These are phyloP conservation scores for Cherax destructor DNA, from an alignment of 1,140 invertebrate species.

Conservation along the genomic window DNA sequence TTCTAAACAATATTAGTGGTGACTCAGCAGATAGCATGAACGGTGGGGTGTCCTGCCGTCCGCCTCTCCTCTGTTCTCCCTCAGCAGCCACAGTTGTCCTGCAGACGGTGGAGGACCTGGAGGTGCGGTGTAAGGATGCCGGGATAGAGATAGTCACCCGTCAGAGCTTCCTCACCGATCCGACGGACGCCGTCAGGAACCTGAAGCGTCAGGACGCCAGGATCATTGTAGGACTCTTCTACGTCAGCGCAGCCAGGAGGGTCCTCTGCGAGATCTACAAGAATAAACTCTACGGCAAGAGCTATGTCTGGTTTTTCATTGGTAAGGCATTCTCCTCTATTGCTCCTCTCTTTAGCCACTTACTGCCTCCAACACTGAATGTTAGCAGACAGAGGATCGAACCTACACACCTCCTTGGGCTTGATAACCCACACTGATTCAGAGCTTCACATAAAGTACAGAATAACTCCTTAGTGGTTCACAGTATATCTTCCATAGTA, in stretches of 20 bases:
- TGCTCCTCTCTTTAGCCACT: too few species aligned
- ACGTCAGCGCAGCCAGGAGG: slow-evolving; percentile 94
- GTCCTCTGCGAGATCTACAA: slow-evolving; percentile 99
- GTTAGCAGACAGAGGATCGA: too few species aligned
- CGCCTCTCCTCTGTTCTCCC: too few species aligned
- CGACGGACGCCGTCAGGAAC: slow-evolving; percentile 96
- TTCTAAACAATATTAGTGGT: too few species aligned
- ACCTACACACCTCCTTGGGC: too few species aligned
- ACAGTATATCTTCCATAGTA: too few species aligned
- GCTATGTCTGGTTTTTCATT: slow-evolving; percentile 99
- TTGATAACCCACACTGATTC: too few species aligned
- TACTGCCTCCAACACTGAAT: too few species aligned
- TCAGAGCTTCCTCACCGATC: slow-evolving; percentile 97
- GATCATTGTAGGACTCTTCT: slow-evolving; percentile 98
- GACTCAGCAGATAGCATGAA: too few species aligned
- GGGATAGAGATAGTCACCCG: slow-evolving; percentile 95
- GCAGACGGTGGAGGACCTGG: slow-evolving; percentile 97
- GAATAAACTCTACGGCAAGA: slow-evolving; percentile 94
- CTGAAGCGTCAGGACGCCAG: slow-evolving; percentile 78
- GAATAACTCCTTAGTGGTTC: too few species aligned
- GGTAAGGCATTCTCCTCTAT: slow-evolving; percentile 79
- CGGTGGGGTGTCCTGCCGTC: too few species aligned
- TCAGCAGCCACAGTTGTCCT: not conserved
- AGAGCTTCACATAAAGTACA: too few species aligned
- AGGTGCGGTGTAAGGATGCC: slow-evolving; percentile 94